Evolutionary conservation across 2,113 vertebrate species (phyloP).

Genomic region (Rhineura floridana): DNA sequence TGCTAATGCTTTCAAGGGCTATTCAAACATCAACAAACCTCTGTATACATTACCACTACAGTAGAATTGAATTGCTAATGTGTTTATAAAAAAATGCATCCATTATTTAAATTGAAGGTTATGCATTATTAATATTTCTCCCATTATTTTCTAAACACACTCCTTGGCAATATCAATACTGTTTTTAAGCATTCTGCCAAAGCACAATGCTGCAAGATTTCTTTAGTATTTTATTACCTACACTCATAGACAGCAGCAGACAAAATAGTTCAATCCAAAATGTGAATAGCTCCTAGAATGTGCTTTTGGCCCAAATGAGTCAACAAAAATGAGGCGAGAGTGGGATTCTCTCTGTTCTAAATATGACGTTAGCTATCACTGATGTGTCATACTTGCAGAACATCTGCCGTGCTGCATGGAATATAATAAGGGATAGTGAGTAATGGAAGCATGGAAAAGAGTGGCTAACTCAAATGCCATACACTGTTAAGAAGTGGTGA

Average conservation of each 20-base stretch:
- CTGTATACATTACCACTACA: rapidly evolving
- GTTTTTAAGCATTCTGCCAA: neutral
- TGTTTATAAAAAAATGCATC: constrained; percentile 45
- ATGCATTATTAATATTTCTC: constrained; percentile 42
- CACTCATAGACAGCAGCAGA: neutral
- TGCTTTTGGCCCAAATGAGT: neutral
- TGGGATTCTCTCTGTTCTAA: neutral
- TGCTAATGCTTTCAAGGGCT: constrained; percentile 29
- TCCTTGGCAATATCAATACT: constrained; percentile 44
- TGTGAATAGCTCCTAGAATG: neutral
- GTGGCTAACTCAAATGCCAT: too few species aligned
- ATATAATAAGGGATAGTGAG: neutral
- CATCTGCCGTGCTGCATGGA: neutral
- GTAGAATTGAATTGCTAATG: constrained; percentile 30
- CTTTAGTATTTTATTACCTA: neutral
- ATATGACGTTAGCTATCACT: neutral
- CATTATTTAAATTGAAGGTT: constrained; percentile 30
- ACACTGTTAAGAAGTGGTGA: neutral
- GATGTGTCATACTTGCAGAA: neutral
- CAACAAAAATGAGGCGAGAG: neutral
- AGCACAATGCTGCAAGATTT: neutral
- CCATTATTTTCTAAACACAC: constrained; percentile 47
- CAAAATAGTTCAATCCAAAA: neutral
- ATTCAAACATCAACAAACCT: constrained; percentile 39
- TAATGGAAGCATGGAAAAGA: neutral